A percentile compares a stretch with the other conserved stretches of the same genome.
Evolutionary conservation across 2,797 vertebrate genomes (phyloP).

Genomic region (Yasuhikotakia modesta): DNA sequence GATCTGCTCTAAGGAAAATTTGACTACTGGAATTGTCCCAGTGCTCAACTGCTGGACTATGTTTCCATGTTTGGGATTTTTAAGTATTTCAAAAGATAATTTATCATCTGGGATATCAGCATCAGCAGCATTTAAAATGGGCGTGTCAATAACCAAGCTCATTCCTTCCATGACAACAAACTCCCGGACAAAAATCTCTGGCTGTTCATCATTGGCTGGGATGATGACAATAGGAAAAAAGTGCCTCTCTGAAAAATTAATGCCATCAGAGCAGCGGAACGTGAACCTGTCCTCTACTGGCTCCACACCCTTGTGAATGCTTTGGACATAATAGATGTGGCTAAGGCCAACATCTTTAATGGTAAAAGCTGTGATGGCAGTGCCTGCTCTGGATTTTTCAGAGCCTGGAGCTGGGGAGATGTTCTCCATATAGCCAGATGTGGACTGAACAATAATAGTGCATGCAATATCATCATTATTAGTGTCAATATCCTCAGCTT

Average conservation of each 20-base stretch:
- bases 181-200: constrained; percentile 80
- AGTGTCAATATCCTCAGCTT: constrained; percentile 83
- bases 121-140: constrained; percentile 82
- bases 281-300: constrained; percentile 83
- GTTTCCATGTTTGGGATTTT: constrained; percentile 78
- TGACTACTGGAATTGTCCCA: constrained; percentile 73
- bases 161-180: constrained; percentile 91
- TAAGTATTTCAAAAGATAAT: constrained; percentile 82
- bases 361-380: constrained; percentile 84
- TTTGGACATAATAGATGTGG: constrained; percentile 86
- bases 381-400: constrained; percentile 81
- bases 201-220: constrained; percentile 86
- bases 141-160: constrained; percentile 85
- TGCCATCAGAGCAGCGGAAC: constrained; percentile 87
- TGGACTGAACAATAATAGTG: constrained; percentile 82
- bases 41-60: constrained; percentile 83
- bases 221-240: constrained; percentile 85
- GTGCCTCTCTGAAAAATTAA: constrained; percentile 83
- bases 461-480: constrained; percentile 84
- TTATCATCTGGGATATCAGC: constrained; percentile 81
- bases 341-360: constrained; percentile 78
- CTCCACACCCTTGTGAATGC: constrained; percentile 87
- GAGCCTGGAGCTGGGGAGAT: constrained; percentile 83
- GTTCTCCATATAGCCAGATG: constrained; percentile 88
- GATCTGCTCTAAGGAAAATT: constrained; percentile 83